These are phyloP conservation scores for Leptothorax acervorum DNA, from an alignment of 2,888 invertebrate species.

Conservation along the genomic window DNA sequence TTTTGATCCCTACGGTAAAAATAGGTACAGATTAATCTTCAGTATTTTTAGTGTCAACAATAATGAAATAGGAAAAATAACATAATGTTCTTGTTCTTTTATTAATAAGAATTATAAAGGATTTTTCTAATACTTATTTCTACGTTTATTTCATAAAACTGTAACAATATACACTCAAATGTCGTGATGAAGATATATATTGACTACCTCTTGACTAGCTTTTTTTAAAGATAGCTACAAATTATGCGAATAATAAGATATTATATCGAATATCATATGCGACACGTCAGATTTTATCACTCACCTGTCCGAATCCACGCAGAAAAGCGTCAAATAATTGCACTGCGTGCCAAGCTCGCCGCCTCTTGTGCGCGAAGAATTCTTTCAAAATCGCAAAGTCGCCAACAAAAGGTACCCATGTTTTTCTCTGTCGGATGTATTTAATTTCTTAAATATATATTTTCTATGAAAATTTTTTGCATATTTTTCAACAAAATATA, in stretches of 20 bases:
- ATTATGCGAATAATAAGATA: background rate
- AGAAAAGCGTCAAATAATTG: slow-evolving; percentile 82
- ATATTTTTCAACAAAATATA: background rate
- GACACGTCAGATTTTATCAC: background rate
- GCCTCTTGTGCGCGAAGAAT: slow-evolving; percentile 75
- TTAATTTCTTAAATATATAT: slow-evolving; percentile 2
- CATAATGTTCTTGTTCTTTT: background rate
- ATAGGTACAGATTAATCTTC: too few species aligned
- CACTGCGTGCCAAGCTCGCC: slow-evolving; percentile 77
- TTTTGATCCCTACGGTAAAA: too few species aligned
- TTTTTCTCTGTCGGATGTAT: slow-evolving; percentile 64
- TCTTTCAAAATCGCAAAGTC: slow-evolving; percentile 79
- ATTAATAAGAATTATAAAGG: background rate
- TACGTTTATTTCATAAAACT: background rate
- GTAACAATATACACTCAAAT: background rate
- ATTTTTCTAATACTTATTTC: background rate
- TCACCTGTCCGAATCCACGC: slow-evolving; percentile 83
- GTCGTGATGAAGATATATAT: too few species aligned
- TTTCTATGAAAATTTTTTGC: background rate
- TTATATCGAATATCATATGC: background rate
- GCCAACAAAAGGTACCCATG: slow-evolving; percentile 80
- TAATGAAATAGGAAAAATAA: background rate
- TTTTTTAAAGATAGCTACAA: background rate
- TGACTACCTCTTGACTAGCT: too few species aligned
- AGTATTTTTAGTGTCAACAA: too few species aligned